Base-by-base conservation (phyloP, 2,797 vertebrate genomes). In the Podarcis siculus region DNA sequence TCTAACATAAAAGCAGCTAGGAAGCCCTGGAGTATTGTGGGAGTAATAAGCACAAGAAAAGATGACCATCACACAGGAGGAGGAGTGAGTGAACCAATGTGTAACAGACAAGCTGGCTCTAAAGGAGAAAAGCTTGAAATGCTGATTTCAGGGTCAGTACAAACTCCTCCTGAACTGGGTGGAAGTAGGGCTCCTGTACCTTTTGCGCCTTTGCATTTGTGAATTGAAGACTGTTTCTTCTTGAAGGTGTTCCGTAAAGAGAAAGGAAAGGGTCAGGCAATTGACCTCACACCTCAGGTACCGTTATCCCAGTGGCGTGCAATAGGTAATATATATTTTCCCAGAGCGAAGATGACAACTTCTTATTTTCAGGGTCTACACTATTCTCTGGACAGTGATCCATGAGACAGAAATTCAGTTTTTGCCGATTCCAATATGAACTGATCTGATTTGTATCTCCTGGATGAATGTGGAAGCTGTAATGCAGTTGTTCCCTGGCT, bases 41-140 rank as follows among this genome's bases (percentile, higher is more conserved):
- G 69, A 91, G 79, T 88, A 93, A 93, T 93, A 94, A 94, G 85
- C 87, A 94, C 90, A 92, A 93, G 89, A 90, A 91, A 87, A 92
- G 72, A 86, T 88, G 92, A 89, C 88, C 87, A 93, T 93, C 88
- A 89, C 83, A 84, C 75, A 84, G 88, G 91, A 92, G 76, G 87
- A 82, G 86, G 94, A 93, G 93, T 35, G 64, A 58, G 93, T 30
- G 64, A 69, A 89, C n/a, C 83, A 91, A 89, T 82, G 86, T 27
- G 21, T 66, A 49, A 58, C 87, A 91, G 55, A 82, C 67, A 23
- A 91, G 45, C 55, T 92, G 90, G 72, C n/a, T 92, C 86, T 86
- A 89, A 88, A 91, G 82, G 83, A 91, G 30, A 7, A 15, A 10
- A 37, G 25, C 80, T 61, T 37, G 89, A 89, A 89, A 92, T 91